These are phyloP conservation scores for Marmota flaviventris DNA, from an alignment of 2,113 vertebrate species.

Conservation along the genomic window DNA sequence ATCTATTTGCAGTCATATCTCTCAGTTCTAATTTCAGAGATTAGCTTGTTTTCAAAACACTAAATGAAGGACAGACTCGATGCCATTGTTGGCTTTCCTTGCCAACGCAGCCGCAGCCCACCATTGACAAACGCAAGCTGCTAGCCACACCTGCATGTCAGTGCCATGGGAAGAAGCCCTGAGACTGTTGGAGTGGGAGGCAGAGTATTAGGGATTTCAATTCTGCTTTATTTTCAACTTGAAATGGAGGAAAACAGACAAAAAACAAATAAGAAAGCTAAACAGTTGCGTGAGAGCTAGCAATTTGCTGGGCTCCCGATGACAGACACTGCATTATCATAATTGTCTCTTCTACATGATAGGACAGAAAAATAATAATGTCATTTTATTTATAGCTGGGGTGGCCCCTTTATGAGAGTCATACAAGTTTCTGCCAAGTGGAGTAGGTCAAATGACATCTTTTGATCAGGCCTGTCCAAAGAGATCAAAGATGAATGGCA, in stretches of 20 bases:
- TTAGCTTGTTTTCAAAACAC: conserved; percentile 73
- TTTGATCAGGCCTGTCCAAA: conserved; percentile 99
- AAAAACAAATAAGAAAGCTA: conserved; percentile 94
- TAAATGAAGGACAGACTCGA: conserved; percentile 78
- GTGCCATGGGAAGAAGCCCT: conserved; percentile 85
- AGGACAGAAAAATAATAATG: conserved; percentile 99
- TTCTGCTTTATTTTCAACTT: conserved; percentile 93
- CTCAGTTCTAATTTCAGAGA: conserved; percentile 64
- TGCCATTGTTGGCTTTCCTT: conserved; percentile 78
- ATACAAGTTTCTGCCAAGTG: conserved; percentile 95
- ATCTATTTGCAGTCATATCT: conserved; percentile 71
- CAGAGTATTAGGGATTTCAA: conserved; percentile 92
- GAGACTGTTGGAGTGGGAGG: conserved; percentile 88
- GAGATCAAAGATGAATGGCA: conserved; percentile 99
- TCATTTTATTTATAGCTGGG: conserved; percentile 99
- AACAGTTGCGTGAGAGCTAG: conserved; percentile 94
- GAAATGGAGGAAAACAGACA: conserved; percentile 93
- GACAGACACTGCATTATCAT: conserved; percentile 99
- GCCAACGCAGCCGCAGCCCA: conserved; percentile 78
- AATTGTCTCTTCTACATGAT: conserved; percentile 99
- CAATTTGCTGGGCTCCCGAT: conserved; percentile 95
- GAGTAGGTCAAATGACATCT: conserved; percentile 99
- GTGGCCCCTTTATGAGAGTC: conserved; percentile 97
- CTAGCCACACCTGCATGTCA: conserved; percentile 89
- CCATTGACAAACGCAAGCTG: conserved; percentile 85